Percentiles rank a stretch among this genome's conserved stretches.
These are phyloP conservation scores for Orientallactaga sibirica DNA, from an alignment of 2,797 vertebrate genomes.

Conservation along the genomic window DNA sequence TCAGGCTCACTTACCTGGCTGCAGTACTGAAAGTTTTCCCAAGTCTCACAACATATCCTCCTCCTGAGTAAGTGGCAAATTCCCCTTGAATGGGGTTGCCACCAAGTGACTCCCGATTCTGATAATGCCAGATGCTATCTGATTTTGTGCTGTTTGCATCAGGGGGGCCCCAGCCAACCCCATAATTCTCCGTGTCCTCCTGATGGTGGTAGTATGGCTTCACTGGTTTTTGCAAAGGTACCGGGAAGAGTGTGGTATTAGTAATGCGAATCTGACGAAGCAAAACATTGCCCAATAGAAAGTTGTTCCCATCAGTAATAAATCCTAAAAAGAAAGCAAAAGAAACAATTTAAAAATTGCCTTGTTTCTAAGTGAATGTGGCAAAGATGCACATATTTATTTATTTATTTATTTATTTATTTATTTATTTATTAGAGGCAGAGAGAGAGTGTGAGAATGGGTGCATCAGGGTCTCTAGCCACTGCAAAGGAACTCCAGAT, in stretches of 20 bases:
- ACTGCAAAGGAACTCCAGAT: too few relatives aligned
- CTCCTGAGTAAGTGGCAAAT: constrained; percentile 79
- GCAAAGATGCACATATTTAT: not conserved
- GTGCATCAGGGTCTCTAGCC: too few relatives aligned
- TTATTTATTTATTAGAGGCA: too few relatives aligned
- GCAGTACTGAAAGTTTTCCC: constrained; percentile 78
- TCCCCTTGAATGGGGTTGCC: constrained; percentile 69
- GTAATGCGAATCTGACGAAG: constrained; percentile 79
- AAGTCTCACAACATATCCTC: constrained; percentile 77
- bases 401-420: too few relatives aligned
- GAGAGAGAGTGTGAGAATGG: too few relatives aligned
- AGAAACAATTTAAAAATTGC: not conserved
- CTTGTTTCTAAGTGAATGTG: not conserved
- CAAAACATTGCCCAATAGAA: constrained; percentile 82
- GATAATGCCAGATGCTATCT: constrained; percentile 77
- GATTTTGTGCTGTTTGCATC: not conserved
- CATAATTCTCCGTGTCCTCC: constrained; percentile 70
- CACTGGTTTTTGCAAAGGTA: not conserved
- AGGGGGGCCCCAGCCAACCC: constrained; percentile 45
- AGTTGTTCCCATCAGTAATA: constrained; percentile 81
- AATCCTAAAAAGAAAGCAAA: constrained; percentile 74
- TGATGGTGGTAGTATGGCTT: not conserved
- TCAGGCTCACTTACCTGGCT: constrained; percentile 66
- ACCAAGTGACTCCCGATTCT: constrained; percentile 48
- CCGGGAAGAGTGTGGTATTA: not conserved